Percentiles rank a stretch among this genome's conserved stretches.
These are phyloP conservation scores for Nibea coibor DNA, from an alignment of 2,113 vertebrate species.

Conservation along the genomic window DNA sequence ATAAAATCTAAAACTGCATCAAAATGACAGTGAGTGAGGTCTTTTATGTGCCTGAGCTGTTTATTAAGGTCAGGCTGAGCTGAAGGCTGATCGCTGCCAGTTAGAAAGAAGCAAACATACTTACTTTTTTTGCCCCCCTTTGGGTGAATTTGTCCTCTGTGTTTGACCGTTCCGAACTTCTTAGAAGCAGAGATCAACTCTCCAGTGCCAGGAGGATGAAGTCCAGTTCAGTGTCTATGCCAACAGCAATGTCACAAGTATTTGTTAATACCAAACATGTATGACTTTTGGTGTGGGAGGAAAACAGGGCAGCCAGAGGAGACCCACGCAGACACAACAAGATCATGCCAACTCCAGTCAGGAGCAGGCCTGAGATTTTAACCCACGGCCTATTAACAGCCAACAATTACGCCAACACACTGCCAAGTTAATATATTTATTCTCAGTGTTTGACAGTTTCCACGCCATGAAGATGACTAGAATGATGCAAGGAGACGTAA, in stretches of 20 bases:
- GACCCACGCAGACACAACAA: slow-evolving; percentile 27
- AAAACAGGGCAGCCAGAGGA: slow-evolving; percentile 29
- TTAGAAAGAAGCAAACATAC: slow-evolving; percentile 16
- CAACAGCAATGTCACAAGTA: slow-evolving; percentile 13
- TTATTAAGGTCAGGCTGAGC: slow-evolving; percentile 31
- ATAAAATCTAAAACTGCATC: slow-evolving; percentile 30
- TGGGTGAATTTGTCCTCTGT: slow-evolving; percentile 11
- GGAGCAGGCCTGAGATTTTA: slow-evolving; percentile 13
- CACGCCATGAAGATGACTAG: neutral
- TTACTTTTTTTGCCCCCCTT: slow-evolving; percentile 1
- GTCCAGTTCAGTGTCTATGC: slow-evolving; percentile 7
- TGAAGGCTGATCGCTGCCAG: slow-evolving; percentile 5
- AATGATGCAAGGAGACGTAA: slow-evolving; percentile 46
- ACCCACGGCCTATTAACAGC: slow-evolving; percentile 1
- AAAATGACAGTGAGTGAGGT: slow-evolving; percentile 20
- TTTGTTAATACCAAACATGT: slow-evolving; percentile 23
- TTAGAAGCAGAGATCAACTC: neutral
- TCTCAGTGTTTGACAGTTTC: slow-evolving; percentile 13
- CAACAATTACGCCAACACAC: neutral
- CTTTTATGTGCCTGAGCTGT: slow-evolving; percentile 20
- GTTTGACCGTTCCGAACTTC: slow-evolving; percentile 1
- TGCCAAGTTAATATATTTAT: slow-evolving; percentile 2
- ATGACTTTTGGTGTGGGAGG: slow-evolving; percentile 32
- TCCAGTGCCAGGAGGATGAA: neutral
- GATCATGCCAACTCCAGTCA: slow-evolving; percentile 17